Conservation (phyloP, 2,888 invertebrate genomes). For the Pristionchus exspectatus region DNA sequence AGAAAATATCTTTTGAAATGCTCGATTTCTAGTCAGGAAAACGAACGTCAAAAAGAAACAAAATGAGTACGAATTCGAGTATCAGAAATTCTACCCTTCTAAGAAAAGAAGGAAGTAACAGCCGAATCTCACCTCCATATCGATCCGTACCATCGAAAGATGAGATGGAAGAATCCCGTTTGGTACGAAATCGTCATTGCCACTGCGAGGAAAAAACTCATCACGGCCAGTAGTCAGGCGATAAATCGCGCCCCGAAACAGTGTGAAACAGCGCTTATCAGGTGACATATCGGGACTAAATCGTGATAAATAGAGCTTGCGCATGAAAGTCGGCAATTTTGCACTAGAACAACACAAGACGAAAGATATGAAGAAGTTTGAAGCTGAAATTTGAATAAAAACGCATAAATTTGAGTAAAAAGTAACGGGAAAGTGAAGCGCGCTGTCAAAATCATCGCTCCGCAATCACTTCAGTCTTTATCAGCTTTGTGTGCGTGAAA, state of each 20-base stretch:
- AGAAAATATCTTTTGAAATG: too few relatives aligned
- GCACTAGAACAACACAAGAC: neutral
- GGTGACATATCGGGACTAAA: neutral
- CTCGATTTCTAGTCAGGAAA: too few relatives aligned
- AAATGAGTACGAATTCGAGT: too few relatives aligned
- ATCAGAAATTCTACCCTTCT: too few relatives aligned
- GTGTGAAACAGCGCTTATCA: neutral
- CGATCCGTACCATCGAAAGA: slow-evolving; percentile 71
- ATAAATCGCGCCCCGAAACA: neutral
- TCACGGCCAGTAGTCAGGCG: neutral
- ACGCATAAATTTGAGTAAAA: neutral
- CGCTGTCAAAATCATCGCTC: neutral
- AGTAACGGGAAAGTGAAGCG: neutral
- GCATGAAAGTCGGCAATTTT: neutral
- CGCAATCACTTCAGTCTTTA: neutral
- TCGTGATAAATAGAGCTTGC: too few relatives aligned
- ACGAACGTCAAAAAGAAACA: too few relatives aligned
- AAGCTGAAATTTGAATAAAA: neutral
- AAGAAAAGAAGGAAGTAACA: neutral
- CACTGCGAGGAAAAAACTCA: neutral
- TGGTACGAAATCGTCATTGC: slow-evolving; percentile 72
- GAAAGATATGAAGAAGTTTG: neutral
- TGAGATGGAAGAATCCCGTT: slow-evolving; percentile 67
- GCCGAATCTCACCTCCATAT: slow-evolving; percentile 65
- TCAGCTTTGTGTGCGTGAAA: neutral